Conservation (phyloP, 2,797 vertebrate genomes). For the Glossophaga mutica region DNA sequence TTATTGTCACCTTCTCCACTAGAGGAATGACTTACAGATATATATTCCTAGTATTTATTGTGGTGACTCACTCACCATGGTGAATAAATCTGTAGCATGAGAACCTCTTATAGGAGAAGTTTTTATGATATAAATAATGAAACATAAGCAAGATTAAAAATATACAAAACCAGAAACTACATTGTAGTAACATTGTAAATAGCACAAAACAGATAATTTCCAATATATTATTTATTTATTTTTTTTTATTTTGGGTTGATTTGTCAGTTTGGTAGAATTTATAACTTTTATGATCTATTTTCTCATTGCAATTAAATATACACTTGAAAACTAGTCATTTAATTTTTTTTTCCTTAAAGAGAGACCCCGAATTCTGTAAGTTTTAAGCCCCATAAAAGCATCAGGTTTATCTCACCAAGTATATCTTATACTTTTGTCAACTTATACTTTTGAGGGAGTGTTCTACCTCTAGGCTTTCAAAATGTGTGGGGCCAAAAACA, state of each 20-base stretch:
- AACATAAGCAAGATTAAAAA: neutral
- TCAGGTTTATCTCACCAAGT: neutral
- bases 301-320: neutral
- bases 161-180: neutral
- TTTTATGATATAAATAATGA: neutral
- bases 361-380: neutral
- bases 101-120: neutral
- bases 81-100: neutral
- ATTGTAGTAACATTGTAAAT: neutral
- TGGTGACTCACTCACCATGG: neutral
- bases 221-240: neutral
- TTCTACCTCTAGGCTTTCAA: neutral
- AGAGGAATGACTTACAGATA: neutral
- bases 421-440: neutral
- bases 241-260: neutral
- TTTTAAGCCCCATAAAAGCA: neutral
- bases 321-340: neutral
- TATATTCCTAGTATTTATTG: neutral
- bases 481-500: neutral
- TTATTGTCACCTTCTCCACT: neutral
- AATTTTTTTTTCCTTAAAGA: neutral
- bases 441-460: neutral
- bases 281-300: neutral
- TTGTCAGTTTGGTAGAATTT: neutral
- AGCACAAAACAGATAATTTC: neutral